Percentiles rank a stretch among this genome's conserved stretches.
phyloP scores from a whole-genome alignment of 2,113 vertebrate genomes.

The Chrysochloris asiatica region DNA sequence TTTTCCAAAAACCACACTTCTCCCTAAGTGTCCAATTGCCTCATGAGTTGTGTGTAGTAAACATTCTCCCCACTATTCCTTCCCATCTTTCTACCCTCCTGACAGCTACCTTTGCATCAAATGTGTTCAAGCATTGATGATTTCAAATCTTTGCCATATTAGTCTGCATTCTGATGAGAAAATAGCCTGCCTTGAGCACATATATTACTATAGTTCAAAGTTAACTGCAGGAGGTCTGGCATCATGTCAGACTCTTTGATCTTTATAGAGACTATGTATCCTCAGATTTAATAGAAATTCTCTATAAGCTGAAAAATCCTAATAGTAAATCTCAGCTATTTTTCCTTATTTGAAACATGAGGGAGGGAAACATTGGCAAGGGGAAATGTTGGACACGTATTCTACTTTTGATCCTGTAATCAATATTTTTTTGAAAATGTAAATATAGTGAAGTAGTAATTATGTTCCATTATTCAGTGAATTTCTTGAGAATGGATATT shows the following conservation, averaged over 20 bases:
- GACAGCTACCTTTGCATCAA: background rate
- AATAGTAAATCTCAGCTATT: background rate
- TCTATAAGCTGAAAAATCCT: background rate
- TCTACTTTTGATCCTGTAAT: background rate
- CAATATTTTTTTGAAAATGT: background rate
- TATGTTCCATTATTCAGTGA: background rate
- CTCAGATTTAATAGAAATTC: background rate
- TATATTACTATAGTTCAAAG: background rate
- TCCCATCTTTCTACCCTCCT: background rate
- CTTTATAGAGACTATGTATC: background rate
- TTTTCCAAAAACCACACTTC: background rate
- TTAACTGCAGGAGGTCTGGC: background rate
- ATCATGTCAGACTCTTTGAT: background rate
- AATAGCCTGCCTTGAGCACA: background rate
- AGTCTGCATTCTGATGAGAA: background rate
- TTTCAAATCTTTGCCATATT: background rate
- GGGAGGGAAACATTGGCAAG: background rate
- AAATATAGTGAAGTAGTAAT: background rate
- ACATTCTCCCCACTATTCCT: accelerated
- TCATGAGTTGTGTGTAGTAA: background rate
- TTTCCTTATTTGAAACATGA: background rate
- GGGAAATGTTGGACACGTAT: background rate
- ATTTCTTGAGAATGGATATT: background rate
- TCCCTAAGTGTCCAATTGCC: background rate
- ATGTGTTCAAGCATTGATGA: background rate